Evolutionary conservation across 2,888 invertebrate genomes (phyloP).

Genomic region (Cosmia pyralina): DNA sequence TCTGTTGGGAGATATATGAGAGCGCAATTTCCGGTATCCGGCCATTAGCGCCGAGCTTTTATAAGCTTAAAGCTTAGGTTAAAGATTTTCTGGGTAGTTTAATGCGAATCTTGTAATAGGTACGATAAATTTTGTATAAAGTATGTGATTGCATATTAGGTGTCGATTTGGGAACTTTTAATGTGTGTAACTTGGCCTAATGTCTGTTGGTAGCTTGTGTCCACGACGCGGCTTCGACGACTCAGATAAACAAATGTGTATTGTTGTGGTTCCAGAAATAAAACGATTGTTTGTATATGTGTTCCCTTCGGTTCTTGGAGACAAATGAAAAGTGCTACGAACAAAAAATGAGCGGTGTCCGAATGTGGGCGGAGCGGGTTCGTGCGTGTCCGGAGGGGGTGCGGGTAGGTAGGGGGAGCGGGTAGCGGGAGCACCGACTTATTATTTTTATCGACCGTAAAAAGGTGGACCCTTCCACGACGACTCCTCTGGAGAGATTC

Average conservation of each 20-base stretch:
- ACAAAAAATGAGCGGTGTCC: conserved; percentile 90
- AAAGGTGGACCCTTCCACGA: conserved; percentile 86
- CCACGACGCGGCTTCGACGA: conserved; percentile 51
- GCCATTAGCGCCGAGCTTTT: conserved; percentile 93
- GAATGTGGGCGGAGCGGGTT: conserved; percentile 76
- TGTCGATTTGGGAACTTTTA: conserved; percentile 89
- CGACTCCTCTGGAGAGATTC: conserved; percentile 82
- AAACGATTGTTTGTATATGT: conserved; percentile 46
- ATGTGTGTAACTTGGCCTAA: conserved; percentile 89
- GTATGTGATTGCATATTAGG: conserved; percentile 90
- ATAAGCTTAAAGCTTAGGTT: conserved; percentile 92
- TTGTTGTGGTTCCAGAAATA: conserved; percentile 57
- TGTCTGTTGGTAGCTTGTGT: conserved; percentile 81
- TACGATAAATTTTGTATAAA: conserved; percentile 90
- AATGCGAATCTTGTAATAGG: conserved; percentile 91
- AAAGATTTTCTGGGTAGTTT: conserved; percentile 91
- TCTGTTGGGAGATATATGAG: conserved; percentile 97
- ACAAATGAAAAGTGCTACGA: conserved; percentile 73
- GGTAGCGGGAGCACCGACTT: conserved; percentile 76
- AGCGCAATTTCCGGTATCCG: conserved; percentile 97
- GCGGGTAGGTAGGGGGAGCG: conserved; percentile 62
- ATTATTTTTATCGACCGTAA: conserved; percentile 89
- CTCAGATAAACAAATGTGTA: conserved; percentile 64
- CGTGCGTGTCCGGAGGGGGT: conserved; percentile 56
- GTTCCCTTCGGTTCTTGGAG: conserved; percentile 59